Evolutionary conservation across 2,797 vertebrate species (phyloP), one percentile per base, ranked within the genome.

Genomic region (Lateolabrax maculatus): DNA sequence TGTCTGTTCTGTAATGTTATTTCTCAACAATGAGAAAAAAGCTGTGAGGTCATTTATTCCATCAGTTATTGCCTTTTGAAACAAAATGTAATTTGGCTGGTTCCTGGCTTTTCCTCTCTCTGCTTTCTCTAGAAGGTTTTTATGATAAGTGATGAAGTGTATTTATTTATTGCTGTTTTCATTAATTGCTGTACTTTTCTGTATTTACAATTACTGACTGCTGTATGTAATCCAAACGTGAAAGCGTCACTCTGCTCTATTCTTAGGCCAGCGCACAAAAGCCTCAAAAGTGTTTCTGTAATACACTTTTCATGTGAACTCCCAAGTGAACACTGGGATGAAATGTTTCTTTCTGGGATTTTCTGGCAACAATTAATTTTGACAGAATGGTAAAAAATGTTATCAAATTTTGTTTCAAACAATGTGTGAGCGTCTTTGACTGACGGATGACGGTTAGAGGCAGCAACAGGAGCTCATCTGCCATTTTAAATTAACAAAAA

Each of bases 11-110:
- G 6, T 60, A 34, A 27, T 43, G 19, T 31, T 16, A 27, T 64
- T 75, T 57, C 44, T 75, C 5, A 37, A 25, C 39, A 61, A 48
- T 61, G 52, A 39, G 4, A 34, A 56, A 13, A 15, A 66, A 27
- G 49, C 16, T 25, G 11, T 49, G 44, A 60, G 8, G 5, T 61
- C 15, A 69, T 64, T 65, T 44, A 63, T 64, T 82, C n/a, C 34
- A 72, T 46, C 31, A 72, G 51, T 5, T 44, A 21, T 3, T 68
- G 56, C 43, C 56, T 25, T 43, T 39, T 23, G 19, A 23, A 56
- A 55, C 8, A 29, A 60, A 72, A 29, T 71, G 11, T 2, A 29
- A 23, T 49, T 49, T 41, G 48, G 39, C 44, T 62, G n/a, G 3
- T 48, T 19, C 36, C 23, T 51, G 41, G n/a, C 34, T 71, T 37